Evolutionary conservation across 1,140 invertebrate species (phyloP).

Genomic region (Pissodes strobi): DNA sequence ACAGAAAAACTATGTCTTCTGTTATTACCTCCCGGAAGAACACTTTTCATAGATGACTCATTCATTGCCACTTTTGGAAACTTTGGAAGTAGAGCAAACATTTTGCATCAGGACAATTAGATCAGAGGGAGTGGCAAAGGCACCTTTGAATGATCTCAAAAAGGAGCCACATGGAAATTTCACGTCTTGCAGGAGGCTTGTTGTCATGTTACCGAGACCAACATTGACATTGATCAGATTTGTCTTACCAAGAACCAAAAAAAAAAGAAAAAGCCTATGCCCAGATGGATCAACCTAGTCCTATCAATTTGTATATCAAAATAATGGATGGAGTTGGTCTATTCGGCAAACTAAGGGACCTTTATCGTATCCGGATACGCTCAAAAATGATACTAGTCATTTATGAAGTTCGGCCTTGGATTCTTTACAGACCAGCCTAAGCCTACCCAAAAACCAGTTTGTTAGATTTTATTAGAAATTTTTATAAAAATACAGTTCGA

Average conservation of each 20-base stretch:
- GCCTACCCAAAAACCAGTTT: neutral
- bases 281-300: too few relatives aligned
- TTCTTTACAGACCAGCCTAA: neutral
- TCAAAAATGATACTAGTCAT: neutral
- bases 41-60: neutral
- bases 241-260: too few relatives aligned
- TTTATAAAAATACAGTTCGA: too few relatives aligned
- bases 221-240: neutral
- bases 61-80: neutral
- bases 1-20: neutral
- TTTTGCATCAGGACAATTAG: neutral
- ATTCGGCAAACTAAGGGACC: neutral
- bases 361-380: neutral
- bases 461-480: too few relatives aligned
- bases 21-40: neutral
- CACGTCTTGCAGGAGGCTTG: neutral
- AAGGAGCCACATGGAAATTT: neutral
- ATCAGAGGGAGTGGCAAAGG: neutral
- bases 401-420: neutral
- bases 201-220: neutral
- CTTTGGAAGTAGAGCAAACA: neutral
- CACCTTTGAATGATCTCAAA: neutral
- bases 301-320: neutral
- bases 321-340: neutral
- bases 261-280: neutral